phyloP scores from a whole-genome alignment of 2,888 invertebrate genomes.

The Eumacrocentrus americanus region DNA sequence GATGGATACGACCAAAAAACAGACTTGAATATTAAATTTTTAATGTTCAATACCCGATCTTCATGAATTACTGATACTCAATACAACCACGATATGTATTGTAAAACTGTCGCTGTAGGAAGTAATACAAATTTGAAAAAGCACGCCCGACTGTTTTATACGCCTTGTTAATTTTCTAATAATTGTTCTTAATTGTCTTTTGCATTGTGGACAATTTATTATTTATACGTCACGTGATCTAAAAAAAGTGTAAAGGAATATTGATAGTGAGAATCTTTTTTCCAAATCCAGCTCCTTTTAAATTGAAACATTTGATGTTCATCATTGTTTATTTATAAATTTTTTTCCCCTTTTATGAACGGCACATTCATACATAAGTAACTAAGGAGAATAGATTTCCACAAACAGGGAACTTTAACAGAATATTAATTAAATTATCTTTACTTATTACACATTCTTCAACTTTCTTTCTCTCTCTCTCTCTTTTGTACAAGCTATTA shows the following conservation, averaged over 20 bases:
- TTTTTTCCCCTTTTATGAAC: constrained; percentile 32
- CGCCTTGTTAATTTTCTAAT: too few species aligned
- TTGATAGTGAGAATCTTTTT: not conserved
- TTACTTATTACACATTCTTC: not conserved
- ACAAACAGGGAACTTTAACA: constrained; percentile 2
- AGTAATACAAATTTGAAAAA: constrained; percentile 27
- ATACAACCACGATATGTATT: constrained; percentile 37
- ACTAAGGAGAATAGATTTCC: constrained; percentile 27
- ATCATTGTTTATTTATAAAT: constrained; percentile 35
- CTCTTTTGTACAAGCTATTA: not conserved
- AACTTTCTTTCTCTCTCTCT: not conserved
- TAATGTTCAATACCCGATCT: not conserved
- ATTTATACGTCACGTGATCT: not conserved
- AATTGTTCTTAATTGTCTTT: not conserved
- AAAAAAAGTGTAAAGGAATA: not conserved
- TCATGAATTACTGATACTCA: constrained; percentile 20
- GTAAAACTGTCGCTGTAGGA: constrained; percentile 30
- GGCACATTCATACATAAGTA: not conserved
- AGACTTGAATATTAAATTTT: not conserved
- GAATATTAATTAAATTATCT: not conserved
- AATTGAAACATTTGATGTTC: constrained; percentile 18
- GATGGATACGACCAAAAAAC: not conserved
- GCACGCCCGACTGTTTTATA: too few species aligned
- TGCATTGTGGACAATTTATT: not conserved
- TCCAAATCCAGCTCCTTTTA: not conserved